Conservation (phyloP, 2,888 invertebrate genomes). For the Limnephilus marmoratus region DNA sequence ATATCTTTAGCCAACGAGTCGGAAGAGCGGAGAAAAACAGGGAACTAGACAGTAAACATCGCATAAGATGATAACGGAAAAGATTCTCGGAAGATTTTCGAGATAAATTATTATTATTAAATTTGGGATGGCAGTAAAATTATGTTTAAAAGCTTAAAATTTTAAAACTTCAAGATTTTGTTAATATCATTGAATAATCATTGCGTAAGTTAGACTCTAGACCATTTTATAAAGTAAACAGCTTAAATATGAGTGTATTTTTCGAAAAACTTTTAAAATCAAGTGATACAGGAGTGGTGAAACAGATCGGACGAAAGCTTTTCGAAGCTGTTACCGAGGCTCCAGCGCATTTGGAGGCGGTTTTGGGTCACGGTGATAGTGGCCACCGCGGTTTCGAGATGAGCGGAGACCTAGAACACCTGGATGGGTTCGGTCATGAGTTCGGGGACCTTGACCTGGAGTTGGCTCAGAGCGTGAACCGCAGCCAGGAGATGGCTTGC, state of each 20-base stretch:
- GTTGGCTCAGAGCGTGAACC: slow-evolving; percentile 31
- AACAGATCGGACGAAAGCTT: slow-evolving; percentile 11
- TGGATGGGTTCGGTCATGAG: slow-evolving; percentile 46
- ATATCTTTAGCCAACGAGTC: background rate
- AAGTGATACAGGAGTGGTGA: background rate
- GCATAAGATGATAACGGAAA: background rate
- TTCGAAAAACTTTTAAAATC: slow-evolving; percentile 14
- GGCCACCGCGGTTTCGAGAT: background rate
- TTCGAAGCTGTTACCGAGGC: slow-evolving; percentile 42
- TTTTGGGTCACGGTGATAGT: slow-evolving; percentile 18
- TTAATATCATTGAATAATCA: background rate
- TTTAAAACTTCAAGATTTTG: background rate
- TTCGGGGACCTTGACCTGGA: slow-evolving; percentile 46
- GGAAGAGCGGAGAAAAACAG: background rate
- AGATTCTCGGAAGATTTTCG: background rate
- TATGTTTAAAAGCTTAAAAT: background rate
- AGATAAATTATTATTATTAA: background rate
- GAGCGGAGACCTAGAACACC: background rate
- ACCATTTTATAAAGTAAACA: background rate
- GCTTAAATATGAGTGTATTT: slow-evolving; percentile 29
- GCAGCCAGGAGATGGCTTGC: slow-evolving; percentile 52
- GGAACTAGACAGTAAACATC: background rate
- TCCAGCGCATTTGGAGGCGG: slow-evolving; percentile 11
- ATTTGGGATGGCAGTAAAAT: background rate
- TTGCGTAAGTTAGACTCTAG: background rate